Percentiles rank a stretch among this genome's conserved stretches.
Conservation (phyloP, 2,888 invertebrate genomes). For the Trissonchulus latispiculum region DNA sequence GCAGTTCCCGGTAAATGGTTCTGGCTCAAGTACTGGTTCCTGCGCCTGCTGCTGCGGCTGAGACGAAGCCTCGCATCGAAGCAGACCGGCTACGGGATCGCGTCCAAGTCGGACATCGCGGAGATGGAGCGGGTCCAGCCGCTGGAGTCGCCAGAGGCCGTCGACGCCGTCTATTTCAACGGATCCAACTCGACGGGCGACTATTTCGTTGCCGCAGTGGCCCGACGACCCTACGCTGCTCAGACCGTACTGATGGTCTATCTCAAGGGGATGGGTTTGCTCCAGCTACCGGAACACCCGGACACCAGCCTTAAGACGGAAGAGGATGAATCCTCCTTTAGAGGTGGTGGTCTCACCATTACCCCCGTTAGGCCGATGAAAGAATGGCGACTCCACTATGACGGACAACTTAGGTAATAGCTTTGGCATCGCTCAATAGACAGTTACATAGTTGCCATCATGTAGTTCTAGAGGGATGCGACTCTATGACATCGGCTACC, state of each 20-base stretch:
- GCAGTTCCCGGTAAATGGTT: conserved; percentile 57
- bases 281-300: conserved; percentile 60
- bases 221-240: conserved; percentile 58
- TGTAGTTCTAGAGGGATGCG: too few relatives aligned
- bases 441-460: too few relatives aligned
- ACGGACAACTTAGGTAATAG: conserved; percentile 58
- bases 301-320: conserved; percentile 59
- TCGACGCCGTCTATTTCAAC: conserved; percentile 69
- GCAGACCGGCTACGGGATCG: conserved; percentile 45
- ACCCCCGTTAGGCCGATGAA: conserved; percentile 62
- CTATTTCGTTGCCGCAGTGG: conserved; percentile 59
- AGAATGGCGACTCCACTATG: conserved; percentile 60
- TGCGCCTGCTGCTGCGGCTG: conserved; percentile 52
- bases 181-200: conserved; percentile 56
- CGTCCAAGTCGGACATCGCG: conserved; percentile 49
- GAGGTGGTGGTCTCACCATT: conserved; percentile 61
- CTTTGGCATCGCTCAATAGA: too few relatives aligned
- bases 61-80: conserved; percentile 51
- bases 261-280: conserved; percentile 60
- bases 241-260: conserved; percentile 48
- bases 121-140: conserved; percentile 56
- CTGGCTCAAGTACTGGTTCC: conserved; percentile 54
- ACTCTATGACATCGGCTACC: too few relatives aligned
- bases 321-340: conserved; percentile 53
- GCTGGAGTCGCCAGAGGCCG: conserved; percentile 55